Evolutionary conservation across 2,888 invertebrate genomes (phyloP), one percentile per base, ranked within the genome.

Genomic region (Ypsolopha sequella): DNA sequence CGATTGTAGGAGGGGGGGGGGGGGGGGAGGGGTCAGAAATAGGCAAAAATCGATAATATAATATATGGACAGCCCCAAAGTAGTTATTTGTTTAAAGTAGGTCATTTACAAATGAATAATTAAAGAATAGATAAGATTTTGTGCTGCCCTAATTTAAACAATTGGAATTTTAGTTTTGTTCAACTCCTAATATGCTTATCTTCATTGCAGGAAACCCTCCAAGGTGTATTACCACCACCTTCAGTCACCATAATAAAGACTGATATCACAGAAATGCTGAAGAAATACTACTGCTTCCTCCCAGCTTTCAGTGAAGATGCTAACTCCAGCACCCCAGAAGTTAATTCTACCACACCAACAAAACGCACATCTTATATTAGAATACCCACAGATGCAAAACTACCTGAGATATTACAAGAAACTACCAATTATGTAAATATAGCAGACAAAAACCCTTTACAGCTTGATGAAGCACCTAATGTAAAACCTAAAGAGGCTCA

Each of bases 201-300:
- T 50, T 47, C 2, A 51, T 60, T 90, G 48, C 87, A 91, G 69
- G 89, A 88, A 65, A 88, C 88, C 46, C 73, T 94, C 7, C 88
- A 88, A 57, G 94, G 94, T 1, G 88, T 94, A 0, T 82, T 91
- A 7, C 94, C 94, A 24, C 94, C 94, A 8, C 93, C 93, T 0
- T 92, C 92, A 33, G 87, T 93, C 9, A 94, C 93, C 10, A 89
- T 88, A 39, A 78, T 91, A 33, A 90, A 91, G 60, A 82, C 90
- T 51, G 91, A 92, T 64, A 89, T 91, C 14, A 79, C 86, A 34
- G 91, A 91, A 64, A 91, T 92, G 73, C 85, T 94, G 13, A 78
- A 87, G 14, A 85, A 80, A 54, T 89, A 90, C 64, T 88, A 89
- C 57, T 70, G 82, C 9, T 87, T 88, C 53, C 73, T 89, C 11